phyloP scores from a whole-genome alignment of 2,797 vertebrate species.

The Tolypeutes matacus region DNA sequence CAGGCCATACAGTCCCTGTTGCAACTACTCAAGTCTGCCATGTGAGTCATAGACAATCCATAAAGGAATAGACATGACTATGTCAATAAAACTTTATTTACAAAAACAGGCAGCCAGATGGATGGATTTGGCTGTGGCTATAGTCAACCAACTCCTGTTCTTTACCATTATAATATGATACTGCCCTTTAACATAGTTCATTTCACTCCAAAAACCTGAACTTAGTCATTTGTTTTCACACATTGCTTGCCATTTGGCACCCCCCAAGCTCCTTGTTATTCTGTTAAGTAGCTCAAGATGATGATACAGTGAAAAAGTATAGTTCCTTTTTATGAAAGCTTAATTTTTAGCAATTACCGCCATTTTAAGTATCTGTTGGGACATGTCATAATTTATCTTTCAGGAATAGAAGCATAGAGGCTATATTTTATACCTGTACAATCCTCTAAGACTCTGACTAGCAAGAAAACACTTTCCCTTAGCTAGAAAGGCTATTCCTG shows the following conservation, averaged over 20 bases:
- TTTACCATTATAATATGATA: background rate
- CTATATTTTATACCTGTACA: fast-evolving
- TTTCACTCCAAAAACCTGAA: background rate
- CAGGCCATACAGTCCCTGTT: background rate
- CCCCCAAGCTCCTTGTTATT: background rate
- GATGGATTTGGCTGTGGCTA: background rate
- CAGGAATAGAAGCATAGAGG: background rate
- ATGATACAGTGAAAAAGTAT: background rate
- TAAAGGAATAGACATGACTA: background rate
- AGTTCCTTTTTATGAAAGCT: background rate
- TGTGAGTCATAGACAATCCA: background rate
- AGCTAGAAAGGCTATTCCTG: background rate
- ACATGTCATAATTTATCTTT: background rate
- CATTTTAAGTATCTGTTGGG: background rate
- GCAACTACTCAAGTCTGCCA: too few species aligned
- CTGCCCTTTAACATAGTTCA: background rate
- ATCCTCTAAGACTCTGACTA: background rate
- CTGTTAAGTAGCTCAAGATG: background rate
- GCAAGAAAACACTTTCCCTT: background rate
- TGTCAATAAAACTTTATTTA: slow-evolving; percentile 31
- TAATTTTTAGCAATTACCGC: background rate
- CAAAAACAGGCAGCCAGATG: background rate
- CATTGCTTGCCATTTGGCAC: background rate
- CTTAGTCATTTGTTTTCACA: background rate
- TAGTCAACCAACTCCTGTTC: too few species aligned